These are phyloP conservation scores for Oreocharis arfaki DNA, from an alignment of 2,113 vertebrate species.

Conservation along the genomic window DNA sequence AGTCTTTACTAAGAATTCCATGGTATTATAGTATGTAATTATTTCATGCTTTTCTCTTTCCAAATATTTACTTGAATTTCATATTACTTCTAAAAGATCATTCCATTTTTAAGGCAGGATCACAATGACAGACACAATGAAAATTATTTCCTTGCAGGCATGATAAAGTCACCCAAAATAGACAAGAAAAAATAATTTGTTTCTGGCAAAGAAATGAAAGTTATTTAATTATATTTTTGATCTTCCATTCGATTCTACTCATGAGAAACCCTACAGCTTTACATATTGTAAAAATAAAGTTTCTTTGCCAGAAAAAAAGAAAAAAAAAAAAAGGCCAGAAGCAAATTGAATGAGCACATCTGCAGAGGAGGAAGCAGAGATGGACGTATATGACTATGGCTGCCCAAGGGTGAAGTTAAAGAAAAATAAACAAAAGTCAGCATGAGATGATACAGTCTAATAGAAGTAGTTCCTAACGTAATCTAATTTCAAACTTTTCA, in stretches of 20 bases:
- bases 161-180: constrained; percentile 27
- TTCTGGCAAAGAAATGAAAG: constrained; percentile 23
- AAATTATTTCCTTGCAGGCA: background rate
- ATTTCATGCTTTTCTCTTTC: background rate
- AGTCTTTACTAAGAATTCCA: background rate
- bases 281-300: background rate
- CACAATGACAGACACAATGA: background rate
- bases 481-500: background rate
- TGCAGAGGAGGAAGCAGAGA: background rate
- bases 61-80: background rate
- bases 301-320: background rate
- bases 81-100: background rate
- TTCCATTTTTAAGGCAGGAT: background rate
- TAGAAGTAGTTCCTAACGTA: background rate
- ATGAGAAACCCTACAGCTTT: constrained; percentile 19
- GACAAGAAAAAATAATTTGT: constrained; percentile 44
- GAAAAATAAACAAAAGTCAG: background rate
- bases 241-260: constrained; percentile 3
- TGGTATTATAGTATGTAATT: background rate
- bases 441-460: background rate
- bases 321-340: background rate
- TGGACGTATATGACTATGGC: background rate
- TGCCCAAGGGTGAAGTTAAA: background rate
- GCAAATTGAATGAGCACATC: background rate
- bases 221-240: constrained; percentile 23